Conservation (phyloP, 1,140 invertebrate genomes). For the Micrasema longulum region DNA sequence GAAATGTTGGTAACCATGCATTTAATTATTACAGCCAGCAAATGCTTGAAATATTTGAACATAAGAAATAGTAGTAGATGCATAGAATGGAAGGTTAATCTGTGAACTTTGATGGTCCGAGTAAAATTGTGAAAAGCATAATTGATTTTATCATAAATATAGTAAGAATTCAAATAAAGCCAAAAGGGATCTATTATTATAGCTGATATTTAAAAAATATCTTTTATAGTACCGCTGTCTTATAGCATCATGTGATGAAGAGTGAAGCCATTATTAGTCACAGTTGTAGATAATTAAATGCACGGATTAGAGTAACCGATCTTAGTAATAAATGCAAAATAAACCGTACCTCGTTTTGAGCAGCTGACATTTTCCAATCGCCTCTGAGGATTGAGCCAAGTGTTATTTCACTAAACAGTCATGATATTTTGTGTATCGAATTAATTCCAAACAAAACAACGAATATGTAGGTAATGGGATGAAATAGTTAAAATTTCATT, state of each 20-base stretch:
- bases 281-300: conserved; percentile 41
- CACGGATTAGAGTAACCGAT: conserved; percentile 54
- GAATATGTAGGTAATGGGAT: conserved; percentile 31
- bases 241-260: background rate
- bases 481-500: conserved; percentile 34
- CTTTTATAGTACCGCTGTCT: too few species aligned
- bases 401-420: conserved; percentile 44
- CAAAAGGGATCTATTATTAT: too few species aligned
- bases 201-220: too few species aligned
- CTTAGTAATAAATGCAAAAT: conserved; percentile 54
- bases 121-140: too few species aligned
- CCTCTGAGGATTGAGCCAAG: conserved; percentile 41
- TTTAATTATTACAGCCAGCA: conserved; percentile 33
- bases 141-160: too few species aligned
- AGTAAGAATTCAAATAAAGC: too few species aligned
- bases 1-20: conserved; percentile 33
- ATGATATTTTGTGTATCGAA: conserved; percentile 23
- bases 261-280: conserved; percentile 36
- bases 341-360: conserved; percentile 38
- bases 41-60: background rate
- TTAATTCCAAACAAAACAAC: conserved; percentile 31
- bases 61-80: conserved; percentile 4
- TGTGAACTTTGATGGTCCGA: background rate
- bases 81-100: conserved; percentile 5
- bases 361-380: conserved; percentile 45